Base-by-base conservation (phyloP, 2,113 vertebrate species). In the Orycteropus afer region DNA sequence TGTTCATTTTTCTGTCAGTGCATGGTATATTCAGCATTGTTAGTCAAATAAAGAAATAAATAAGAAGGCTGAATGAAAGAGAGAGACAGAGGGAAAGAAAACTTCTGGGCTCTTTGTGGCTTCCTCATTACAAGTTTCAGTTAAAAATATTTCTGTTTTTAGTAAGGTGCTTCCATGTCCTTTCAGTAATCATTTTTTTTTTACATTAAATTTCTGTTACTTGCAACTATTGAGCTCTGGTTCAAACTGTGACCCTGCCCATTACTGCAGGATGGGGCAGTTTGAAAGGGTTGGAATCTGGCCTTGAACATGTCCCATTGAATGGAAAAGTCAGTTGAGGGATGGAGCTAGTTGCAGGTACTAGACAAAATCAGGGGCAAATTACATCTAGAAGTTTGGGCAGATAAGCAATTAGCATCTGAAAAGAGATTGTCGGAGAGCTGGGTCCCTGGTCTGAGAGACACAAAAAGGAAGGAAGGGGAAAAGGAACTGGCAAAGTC, bases 221-320 rank as follows among this genome's bases (percentile, higher is more conserved):
- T 80, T 67, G 4, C 2, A 27, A n/a, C 42, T 63, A 11, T 23
- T 81, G 65, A 76, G 40, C 42, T 82, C 51, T 80, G 65, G 67
- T 45, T 45, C 42, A 34, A 47, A n/a, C 71, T 27, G 2, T 47
- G 42, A 40, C 59, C 12, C 59, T 34, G 0, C 4, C 51, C 45
- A 7, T 3, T 32, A 73, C 3, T 18, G 34, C n/a, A 45, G n/a
- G 51, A 49, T 5, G 55, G n/a, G 37, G 18, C 27, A n/a, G 12
- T 18, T 29, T 18, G 87, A 29, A 25, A 47, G 37, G 10, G 65
- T 25, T 40, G 73, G 45, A 45, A 7, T 40, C 37, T 61, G 59
- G 37, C 47, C 0, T 2, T 45, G 71, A n/a, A 14, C 25, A 7
- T 29, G 37, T 74, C 34, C 23, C 0, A 0, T 1, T 7, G 53